A percentile compares a stretch with the other conserved stretches of the same genome.
Evolutionary conservation across 1,140 invertebrate genomes (phyloP).

Genomic region (Camponotus pennsylvanicus): DNA sequence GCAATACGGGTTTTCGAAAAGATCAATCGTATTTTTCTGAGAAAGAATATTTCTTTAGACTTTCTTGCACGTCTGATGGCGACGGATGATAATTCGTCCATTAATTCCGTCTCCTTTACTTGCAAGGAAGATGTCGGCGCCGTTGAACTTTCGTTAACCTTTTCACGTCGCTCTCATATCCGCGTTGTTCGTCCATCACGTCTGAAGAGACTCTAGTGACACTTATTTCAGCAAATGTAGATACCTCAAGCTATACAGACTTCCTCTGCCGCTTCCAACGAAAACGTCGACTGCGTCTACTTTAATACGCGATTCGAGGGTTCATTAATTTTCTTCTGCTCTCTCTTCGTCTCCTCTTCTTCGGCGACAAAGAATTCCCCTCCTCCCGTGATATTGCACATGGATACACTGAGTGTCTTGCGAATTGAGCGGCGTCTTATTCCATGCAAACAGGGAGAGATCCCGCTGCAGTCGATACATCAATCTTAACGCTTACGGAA

Average conservation of each 20-base stretch:
- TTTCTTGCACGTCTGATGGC: background rate
- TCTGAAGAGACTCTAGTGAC: background rate
- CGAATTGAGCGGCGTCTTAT: slow-evolving; percentile 20
- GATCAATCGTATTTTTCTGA: background rate
- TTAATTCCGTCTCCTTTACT: slow-evolving; percentile 54
- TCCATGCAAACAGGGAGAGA: background rate
- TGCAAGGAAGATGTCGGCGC: background rate
- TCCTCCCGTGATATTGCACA: slow-evolving; percentile 3
- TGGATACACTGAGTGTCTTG: slow-evolving; percentile 30
- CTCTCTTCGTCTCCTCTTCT: slow-evolving; percentile 34
- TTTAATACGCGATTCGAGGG: slow-evolving; percentile 55
- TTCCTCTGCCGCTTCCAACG: slow-evolving; percentile 2
- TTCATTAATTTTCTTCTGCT: slow-evolving; percentile 68
- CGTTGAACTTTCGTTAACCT: slow-evolving; percentile 40
- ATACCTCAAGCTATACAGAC: slow-evolving; percentile 28
- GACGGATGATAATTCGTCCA: slow-evolving; percentile 58
- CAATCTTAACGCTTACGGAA: slow-evolving; percentile 39
- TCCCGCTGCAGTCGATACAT: slow-evolving; percentile 35
- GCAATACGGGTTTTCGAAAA: slow-evolving; percentile 11
- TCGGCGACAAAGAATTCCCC: background rate
- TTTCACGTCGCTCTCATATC: slow-evolving; percentile 44
- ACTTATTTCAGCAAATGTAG: slow-evolving; percentile 67
- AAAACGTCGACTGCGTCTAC: slow-evolving; percentile 47
- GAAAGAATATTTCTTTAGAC: background rate
- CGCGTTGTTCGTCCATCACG: background rate